Evolutionary conservation across 1,140 invertebrate genomes (phyloP), one percentile per base, ranked within the genome.

Genomic region (Watersipora subatra): DNA sequence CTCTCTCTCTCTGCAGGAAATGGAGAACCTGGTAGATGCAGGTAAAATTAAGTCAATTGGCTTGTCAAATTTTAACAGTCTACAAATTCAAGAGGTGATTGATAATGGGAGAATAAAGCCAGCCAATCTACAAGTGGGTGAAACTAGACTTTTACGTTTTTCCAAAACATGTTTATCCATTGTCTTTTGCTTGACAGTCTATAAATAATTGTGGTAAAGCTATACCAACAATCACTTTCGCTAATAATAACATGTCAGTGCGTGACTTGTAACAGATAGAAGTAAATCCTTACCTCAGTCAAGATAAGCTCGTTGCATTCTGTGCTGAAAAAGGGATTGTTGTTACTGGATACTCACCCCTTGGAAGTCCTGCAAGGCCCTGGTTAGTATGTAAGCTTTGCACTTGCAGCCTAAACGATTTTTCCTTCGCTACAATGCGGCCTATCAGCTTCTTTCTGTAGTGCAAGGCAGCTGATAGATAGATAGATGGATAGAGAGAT

Each of bases 1-100:
- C n/a, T n/a, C n/a, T n/a, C 46, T 17, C 46, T 55, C 22, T 64
- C 69, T 81, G 24, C 66, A 72, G 22, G 90, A 83, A 28, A 85
- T 93, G 85, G 91, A 93, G 79, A 80, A 85, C 24, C 82, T 87
- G 20, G 85, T 86, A 1, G 77, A 83, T 15, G 77, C 85, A 61
- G 89, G 89, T 1, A 79, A 90, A 12, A 80, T 83, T 0, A 85
- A 82, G 58, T 87, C 87, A 56, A 88, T 94, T 72, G 91, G 91
- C 0, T 64, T 94, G 0, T 92, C 89, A 28, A 93, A 93, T 76
- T 94, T 93, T 74, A 92, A 91, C 73, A 85, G 83, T 20, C 76
- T 84, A n/a, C 91, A 94, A 78, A 84, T 91, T n/a, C 81, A 86
- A 28, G 79, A 87, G 1, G 69, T 93, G 1, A 70, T 91, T 25